A percentile compares a stretch with the other conserved stretches of the same genome.
These are phyloP conservation scores for Pholis gunnellus DNA, from an alignment of 2,113 vertebrate genomes.

Conservation along the genomic window DNA sequence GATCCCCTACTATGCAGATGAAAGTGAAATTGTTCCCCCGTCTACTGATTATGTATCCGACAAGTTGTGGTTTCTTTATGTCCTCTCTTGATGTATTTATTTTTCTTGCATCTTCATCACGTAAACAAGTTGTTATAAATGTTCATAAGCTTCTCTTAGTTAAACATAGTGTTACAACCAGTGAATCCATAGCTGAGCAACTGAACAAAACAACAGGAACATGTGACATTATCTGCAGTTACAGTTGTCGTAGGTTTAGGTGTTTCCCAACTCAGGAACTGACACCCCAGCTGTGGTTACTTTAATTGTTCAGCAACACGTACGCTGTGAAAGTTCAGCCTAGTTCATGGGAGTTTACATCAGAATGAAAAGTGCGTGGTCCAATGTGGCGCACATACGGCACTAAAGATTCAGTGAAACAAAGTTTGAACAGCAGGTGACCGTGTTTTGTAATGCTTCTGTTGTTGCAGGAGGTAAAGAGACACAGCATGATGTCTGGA, in stretches of 20 bases:
- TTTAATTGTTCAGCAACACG: neutral
- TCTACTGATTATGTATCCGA: neutral
- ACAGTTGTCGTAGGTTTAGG: slow-evolving; percentile 54
- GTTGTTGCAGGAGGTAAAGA: slow-evolving; percentile 92
- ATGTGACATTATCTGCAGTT: neutral
- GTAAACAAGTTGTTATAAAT: neutral
- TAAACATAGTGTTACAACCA: neutral
- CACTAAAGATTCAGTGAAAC: neutral
- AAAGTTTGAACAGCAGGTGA: neutral
- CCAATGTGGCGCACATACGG: neutral
- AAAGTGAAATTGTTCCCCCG: neutral
- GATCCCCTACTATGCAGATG: neutral
- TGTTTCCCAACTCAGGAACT: slow-evolving; percentile 62
- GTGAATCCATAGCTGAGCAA: neutral
- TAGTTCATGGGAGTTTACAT: neutral
- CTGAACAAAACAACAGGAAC: slow-evolving; percentile 37
- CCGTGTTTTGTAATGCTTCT: neutral
- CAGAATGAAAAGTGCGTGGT: neutral
- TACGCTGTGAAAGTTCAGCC: neutral
- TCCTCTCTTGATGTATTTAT: neutral
- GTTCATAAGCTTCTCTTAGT: neutral
- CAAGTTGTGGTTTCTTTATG: neutral
- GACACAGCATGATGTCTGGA: slow-evolving; percentile 96
- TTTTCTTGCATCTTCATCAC: neutral
- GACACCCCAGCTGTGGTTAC: neutral